Base-by-base conservation (phyloP, 2,888 invertebrate species). In the Drosophila anomalata region DNA sequence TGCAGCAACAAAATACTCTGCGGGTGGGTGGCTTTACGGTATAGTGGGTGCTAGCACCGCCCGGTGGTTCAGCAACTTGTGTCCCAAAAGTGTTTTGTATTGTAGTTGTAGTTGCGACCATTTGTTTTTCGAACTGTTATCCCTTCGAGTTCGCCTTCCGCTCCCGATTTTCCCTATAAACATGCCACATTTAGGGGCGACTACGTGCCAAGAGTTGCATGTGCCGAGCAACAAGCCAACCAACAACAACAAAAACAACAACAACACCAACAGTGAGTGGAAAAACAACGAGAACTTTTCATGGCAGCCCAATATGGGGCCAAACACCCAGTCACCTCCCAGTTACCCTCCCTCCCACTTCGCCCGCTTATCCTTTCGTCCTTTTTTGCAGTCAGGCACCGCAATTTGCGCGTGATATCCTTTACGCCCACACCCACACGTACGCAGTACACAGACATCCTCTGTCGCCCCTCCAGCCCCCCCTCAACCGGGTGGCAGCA, bases 351-450 rank as follows among this genome's bases (percentile, higher is more conserved):
- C n/a, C 20, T 17, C 67, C 2, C 17, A 4, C 22, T 4, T 4
- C 3, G 0, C 17, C 17, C 41, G 3, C 41, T 8, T 42, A 9
- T 20, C 41, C 41, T 48, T 31, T 8, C 39, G 58, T 12, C 51
- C 24, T 62, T n/a, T 31, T 50, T 60, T 63, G 63, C 72, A 59
- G 69, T 73, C 85, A 73, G 77, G 82, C 79, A 81, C 88, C 87
- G 75, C 88, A 85, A 85, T 88, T 85, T 85, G 87, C 79, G 84
- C 82, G 82, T 83, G 82, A 82, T 82, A 82, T 83, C 78, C 84
- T 78, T 73, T 73, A 62, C 77, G 75, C 75, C 77, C 71, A 76
- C 75, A 76, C 73, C 52, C 22, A 46, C 11, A 50, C 44, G 51
- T 24, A 55, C 31, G 48, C 6, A 36, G 9, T 17, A 41, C 20